These are phyloP conservation scores for Distichodus sexfasciatus DNA, from an alignment of 2,797 vertebrate species.

Conservation along the genomic window DNA sequence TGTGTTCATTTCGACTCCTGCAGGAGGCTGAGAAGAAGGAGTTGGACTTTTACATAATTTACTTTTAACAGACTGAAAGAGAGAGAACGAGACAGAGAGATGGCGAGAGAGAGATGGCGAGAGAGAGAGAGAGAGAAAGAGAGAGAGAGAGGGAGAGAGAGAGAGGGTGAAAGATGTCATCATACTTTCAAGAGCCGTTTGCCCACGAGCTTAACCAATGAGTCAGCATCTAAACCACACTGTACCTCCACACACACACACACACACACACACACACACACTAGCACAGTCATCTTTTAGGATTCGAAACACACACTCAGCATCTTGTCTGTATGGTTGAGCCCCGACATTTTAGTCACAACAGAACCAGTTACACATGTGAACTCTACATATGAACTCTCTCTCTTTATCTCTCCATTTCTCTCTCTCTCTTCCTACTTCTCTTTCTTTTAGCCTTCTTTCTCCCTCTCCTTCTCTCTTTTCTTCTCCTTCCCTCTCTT, in stretches of 20 bases:
- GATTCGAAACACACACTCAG: not conserved
- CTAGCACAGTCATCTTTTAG: not conserved
- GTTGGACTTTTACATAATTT: too few relatives aligned
- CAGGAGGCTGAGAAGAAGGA: too few relatives aligned
- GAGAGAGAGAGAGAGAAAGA: not conserved
- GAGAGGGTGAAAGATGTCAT: not conserved
- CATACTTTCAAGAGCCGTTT: not conserved
- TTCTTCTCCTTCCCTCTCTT: not conserved
- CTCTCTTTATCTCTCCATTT: too few relatives aligned
- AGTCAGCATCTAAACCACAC: constrained; percentile 30
- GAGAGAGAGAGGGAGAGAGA: not conserved
- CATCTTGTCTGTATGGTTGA: too few relatives aligned
- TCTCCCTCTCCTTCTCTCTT: not conserved
- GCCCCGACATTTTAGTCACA: too few relatives aligned
- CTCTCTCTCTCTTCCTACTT: not conserved
- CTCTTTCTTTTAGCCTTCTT: not conserved
- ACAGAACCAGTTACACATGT: too few relatives aligned
- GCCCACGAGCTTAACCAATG: not conserved
- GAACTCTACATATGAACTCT: too few relatives aligned
- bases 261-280: not conserved
- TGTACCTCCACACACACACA: constrained; percentile 9
- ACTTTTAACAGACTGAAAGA: too few relatives aligned
- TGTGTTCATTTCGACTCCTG: too few relatives aligned
- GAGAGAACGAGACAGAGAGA: too few relatives aligned
- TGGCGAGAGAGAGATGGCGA: too few relatives aligned